Conservation (phyloP, 2,888 invertebrate genomes). For the Acanthopleura granulata region DNA sequence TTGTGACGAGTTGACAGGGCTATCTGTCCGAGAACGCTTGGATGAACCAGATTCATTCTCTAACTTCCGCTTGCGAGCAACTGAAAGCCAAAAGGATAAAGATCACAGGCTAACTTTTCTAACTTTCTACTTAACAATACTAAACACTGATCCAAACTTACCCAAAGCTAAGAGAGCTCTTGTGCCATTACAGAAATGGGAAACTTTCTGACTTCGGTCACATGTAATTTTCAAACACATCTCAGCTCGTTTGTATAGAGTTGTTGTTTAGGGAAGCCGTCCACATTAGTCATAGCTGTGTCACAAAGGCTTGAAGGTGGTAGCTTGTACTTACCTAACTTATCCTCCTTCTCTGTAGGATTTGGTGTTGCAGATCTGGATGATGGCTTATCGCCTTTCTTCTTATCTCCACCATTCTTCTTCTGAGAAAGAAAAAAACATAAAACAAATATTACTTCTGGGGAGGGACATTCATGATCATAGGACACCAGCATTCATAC, state of each 20-base stretch:
- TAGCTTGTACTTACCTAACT: not conserved
- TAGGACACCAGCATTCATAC: too few species aligned
- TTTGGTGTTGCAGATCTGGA: slow-evolving; percentile 38
- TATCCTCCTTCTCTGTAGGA: slow-evolving; percentile 32
- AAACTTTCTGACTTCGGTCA: too few species aligned
- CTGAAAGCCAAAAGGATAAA: not conserved
- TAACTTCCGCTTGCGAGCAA: slow-evolving; percentile 53
- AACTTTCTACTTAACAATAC: not conserved
- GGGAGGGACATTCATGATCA: too few species aligned
- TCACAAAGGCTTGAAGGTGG: too few species aligned
- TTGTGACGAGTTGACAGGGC: slow-evolving; percentile 31
- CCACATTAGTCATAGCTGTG: too few species aligned
- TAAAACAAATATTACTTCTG: too few species aligned
- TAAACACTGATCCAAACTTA: not conserved
- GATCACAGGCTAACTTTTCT: not conserved
- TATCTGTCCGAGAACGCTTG: slow-evolving; percentile 55
- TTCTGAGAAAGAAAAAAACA: slow-evolving; percentile 38
- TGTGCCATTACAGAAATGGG: too few species aligned
- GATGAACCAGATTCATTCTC: slow-evolving; percentile 45
- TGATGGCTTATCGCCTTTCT: slow-evolving; percentile 23
- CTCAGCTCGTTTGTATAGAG: too few species aligned
- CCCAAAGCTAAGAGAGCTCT: too few species aligned
- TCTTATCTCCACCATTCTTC: slow-evolving; percentile 43
- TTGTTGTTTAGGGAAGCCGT: too few species aligned
- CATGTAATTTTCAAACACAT: too few species aligned